Evolutionary conservation across 2,113 vertebrate genomes (phyloP).

Genomic region (Spea bombifrons): DNA sequence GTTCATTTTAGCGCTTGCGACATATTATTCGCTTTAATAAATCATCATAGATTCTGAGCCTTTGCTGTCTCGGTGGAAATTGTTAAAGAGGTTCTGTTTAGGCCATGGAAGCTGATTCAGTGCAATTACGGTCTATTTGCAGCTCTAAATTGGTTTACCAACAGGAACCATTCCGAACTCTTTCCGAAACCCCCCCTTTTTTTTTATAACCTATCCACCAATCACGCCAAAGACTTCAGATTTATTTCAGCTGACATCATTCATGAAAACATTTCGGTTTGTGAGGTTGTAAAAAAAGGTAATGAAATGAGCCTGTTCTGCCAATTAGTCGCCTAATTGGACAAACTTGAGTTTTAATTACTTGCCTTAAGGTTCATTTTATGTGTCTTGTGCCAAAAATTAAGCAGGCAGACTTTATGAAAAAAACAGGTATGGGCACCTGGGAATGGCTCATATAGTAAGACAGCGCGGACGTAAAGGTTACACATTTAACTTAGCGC

Average conservation of each 20-base stretch:
- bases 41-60: background rate
- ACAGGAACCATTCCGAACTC: constrained; percentile 20
- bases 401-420: constrained; percentile 44
- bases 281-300: constrained; percentile 39
- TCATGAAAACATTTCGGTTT: constrained; percentile 41
- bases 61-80: constrained; percentile 5
- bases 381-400: constrained; percentile 45
- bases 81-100: background rate
- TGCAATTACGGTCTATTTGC: constrained; percentile 22
- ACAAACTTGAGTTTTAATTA: constrained; percentile 47
- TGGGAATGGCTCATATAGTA: constrained; percentile 27
- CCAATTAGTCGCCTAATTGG: constrained; percentile 48
- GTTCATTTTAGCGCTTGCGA: too few relatives aligned
- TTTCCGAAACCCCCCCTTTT: background rate
- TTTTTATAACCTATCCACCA: constrained; percentile 1
- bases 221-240: constrained; percentile 31
- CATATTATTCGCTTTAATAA: constrained; percentile 18
- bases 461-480: constrained; percentile 6
- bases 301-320: constrained; percentile 44
- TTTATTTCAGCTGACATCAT: constrained; percentile 44
- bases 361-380: constrained; percentile 46
- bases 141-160: constrained; percentile 44
- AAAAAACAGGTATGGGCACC: constrained; percentile 40
- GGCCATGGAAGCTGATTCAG: constrained; percentile 5
- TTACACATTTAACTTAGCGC: constrained; percentile 26